A percentile compares a stretch with the other conserved stretches of the same genome.
Evolutionary conservation across 2,113 vertebrate species (phyloP).

Genomic region (Hirundichthys speculiger): DNA sequence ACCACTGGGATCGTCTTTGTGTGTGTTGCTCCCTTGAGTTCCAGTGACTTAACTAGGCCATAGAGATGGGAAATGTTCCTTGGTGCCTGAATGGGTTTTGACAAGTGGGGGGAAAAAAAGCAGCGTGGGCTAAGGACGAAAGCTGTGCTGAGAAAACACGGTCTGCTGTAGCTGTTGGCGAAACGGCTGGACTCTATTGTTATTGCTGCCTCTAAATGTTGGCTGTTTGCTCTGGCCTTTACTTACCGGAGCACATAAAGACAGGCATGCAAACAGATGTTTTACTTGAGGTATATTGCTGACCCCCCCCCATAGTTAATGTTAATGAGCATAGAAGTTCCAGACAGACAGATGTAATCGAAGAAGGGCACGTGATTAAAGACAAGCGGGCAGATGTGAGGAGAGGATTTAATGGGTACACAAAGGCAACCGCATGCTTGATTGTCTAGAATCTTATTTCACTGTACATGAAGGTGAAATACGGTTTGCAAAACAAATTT

Average conservation of each 20-base stretch:
- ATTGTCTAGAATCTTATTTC: background rate
- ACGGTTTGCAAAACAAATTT: background rate
- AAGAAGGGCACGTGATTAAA: constrained; percentile 5
- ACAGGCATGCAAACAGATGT: constrained; percentile 38
- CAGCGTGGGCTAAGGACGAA: constrained; percentile 53
- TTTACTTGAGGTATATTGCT: constrained; percentile 38
- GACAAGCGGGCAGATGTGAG: background rate
- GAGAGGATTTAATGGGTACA: constrained; percentile 2
- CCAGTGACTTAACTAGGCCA: constrained; percentile 59
- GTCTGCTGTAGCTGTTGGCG: constrained; percentile 67
- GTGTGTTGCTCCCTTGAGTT: constrained; percentile 38
- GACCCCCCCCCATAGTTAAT: constrained; percentile 11
- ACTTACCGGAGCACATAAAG: constrained; percentile 36
- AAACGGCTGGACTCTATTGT: constrained; percentile 58
- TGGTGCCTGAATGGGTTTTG: constrained; percentile 61
- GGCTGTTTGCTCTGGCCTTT: constrained; percentile 45
- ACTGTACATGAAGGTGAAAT: constrained; percentile 1
- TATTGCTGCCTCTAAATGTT: constrained; percentile 65
- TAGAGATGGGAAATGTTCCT: constrained; percentile 65
- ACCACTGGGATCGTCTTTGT: constrained; percentile 45
- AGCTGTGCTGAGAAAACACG: constrained; percentile 62
- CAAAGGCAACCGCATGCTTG: background rate
- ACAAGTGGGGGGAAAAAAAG: constrained; percentile 61
- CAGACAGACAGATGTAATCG: constrained; percentile 14
- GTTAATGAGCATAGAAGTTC: constrained; percentile 10